Evolutionary conservation across 1,140 invertebrate genomes (phyloP).

Genomic region (Venturia canescens): DNA sequence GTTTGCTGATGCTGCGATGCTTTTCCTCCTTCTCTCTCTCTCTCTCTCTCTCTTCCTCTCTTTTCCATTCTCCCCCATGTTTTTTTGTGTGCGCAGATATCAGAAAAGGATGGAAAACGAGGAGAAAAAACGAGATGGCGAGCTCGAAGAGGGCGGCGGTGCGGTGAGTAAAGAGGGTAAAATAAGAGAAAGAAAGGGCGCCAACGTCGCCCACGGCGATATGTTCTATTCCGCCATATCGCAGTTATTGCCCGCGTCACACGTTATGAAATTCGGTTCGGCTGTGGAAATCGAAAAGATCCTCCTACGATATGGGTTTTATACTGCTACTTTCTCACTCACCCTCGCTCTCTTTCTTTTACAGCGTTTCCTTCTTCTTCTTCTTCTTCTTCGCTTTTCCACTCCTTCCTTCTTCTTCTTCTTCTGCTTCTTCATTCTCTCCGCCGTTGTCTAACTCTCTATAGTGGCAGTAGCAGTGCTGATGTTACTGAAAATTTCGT

Average conservation of each 20-base stretch:
- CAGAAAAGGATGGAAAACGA: slow-evolving; percentile 20
- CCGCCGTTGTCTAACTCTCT: background rate
- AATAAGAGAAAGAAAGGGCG: slow-evolving; percentile 29
- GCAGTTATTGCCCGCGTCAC: slow-evolving; percentile 51
- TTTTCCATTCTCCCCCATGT: slow-evolving; percentile 3
- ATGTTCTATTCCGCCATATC: slow-evolving; percentile 42
- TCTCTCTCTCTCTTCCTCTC: slow-evolving; percentile 5
- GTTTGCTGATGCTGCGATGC: slow-evolving; percentile 52
- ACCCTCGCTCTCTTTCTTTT: background rate
- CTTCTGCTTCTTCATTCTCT: background rate
- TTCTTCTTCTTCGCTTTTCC: background rate
- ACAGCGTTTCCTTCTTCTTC: background rate
- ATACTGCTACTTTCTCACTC: slow-evolving; percentile 14
- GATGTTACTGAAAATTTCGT: slow-evolving; percentile 41
- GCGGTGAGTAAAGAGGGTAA: background rate
- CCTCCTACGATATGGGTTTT: slow-evolving; percentile 29
- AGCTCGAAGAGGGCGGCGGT: background rate
- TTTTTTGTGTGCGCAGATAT: background rate
- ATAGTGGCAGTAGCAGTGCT: background rate
- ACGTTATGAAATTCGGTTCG: slow-evolving; percentile 58
- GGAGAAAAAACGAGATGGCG: slow-evolving; percentile 1
- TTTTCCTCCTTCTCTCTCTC: slow-evolving; percentile 15
- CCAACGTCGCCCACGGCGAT: slow-evolving; percentile 45
- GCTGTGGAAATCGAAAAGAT: slow-evolving; percentile 49
- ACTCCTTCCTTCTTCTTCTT: background rate